Evolutionary conservation across 2,797 vertebrate species (phyloP), one percentile per base, ranked within the genome.

Genomic region (Huso huso): DNA sequence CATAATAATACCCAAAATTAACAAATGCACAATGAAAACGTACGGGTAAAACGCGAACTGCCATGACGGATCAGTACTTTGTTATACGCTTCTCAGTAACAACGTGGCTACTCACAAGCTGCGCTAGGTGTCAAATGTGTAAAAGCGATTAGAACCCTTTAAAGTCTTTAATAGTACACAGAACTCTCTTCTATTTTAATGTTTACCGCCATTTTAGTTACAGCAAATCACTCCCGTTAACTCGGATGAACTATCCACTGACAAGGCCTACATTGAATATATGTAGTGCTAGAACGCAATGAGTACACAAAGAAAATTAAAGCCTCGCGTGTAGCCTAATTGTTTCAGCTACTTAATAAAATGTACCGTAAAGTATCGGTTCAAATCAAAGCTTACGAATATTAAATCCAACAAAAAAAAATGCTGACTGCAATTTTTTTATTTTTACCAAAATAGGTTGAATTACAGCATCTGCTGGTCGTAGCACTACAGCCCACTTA

Each of bases 161-260:
- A n/a, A n/a, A 58, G 11, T 6, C 51, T 9, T 13, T 13, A n/a
- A n/a, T n/a, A 18, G 55, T 1, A n/a, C 55, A 6, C 11, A 58
- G 55, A 6, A 13, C 9, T 6, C 55, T 58, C 13, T 58, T 6
- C 55, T n/a, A 58, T 13, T 6, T 6, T n/a, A 58, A 58, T n/a
- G 55, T 58, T 58, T 58, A 58, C 55, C 55, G 55, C 55, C 55
- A 58, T 58, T 58, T 58, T 58, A 58, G 55, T n/a, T 58, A 4
- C 23, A 37, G 23, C 23, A 37, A 37, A 37, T 37, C 2, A 37
- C 23, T 37, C 51, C 12, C 55, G 55, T 58, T n/a, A 53, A 53
- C 8, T 53, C 11, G 51, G 51, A 53, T 53, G 11, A 53, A 53
- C 11, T 53, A 53, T 8, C 2, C 51, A 53, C 51, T 53, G 8